Percentiles rank a stretch among this genome's conserved stretches.
phyloP scores from a whole-genome alignment of 2,888 invertebrate genomes.

The Noctuana brunneofusca region DNA sequence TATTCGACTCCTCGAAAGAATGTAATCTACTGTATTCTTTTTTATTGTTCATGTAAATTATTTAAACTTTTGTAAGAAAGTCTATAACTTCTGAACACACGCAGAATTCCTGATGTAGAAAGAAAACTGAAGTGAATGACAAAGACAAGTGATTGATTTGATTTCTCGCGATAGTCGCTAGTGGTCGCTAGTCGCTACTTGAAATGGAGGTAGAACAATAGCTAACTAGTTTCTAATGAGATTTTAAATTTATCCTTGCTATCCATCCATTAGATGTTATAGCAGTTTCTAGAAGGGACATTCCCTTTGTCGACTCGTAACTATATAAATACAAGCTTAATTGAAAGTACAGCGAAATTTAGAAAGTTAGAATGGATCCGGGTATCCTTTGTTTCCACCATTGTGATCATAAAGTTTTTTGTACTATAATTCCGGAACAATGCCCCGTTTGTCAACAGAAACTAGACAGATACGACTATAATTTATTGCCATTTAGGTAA shows the following conservation, averaged over 20 bases:
- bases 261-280: slow-evolving; percentile 46
- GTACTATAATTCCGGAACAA: slow-evolving; percentile 88
- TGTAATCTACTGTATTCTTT: too few species aligned
- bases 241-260: slow-evolving; percentile 58
- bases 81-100: too few species aligned
- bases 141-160: neutral
- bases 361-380: slow-evolving; percentile 83
- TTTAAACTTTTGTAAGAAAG: too few species aligned
- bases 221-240: slow-evolving; percentile 52
- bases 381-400: slow-evolving; percentile 96
- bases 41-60: too few species aligned
- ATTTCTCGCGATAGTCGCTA: too few species aligned
- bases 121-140: neutral
- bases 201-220: slow-evolving; percentile 43
- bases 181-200: too few species aligned
- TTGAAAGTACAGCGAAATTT: slow-evolving; percentile 53
- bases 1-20: too few species aligned
- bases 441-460: slow-evolving; percentile 90
- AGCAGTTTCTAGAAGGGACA: slow-evolving; percentile 46
- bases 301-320: slow-evolving; percentile 35
- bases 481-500: slow-evolving; percentile 90
- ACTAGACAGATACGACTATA: slow-evolving; percentile 83
- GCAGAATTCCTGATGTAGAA: too few species aligned
- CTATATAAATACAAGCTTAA: slow-evolving; percentile 49
- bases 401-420: slow-evolving; percentile 92